Evolutionary conservation across 2,113 vertebrate genomes (phyloP).

Genomic region (Columba janthina): DNA sequence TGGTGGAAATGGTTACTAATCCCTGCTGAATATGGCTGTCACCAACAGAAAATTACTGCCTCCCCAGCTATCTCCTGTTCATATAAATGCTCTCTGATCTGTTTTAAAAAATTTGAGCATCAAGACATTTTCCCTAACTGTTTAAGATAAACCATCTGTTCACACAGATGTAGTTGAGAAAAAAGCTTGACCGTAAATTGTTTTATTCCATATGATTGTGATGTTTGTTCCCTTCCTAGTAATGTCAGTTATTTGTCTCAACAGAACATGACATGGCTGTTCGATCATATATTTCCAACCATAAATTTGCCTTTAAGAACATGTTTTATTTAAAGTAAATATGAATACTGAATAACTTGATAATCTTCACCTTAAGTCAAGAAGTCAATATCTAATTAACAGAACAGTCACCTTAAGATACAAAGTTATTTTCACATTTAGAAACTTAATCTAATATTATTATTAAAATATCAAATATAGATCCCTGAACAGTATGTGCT

Average conservation of each 20-base stretch:
- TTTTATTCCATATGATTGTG: not conserved
- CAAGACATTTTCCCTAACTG: not conserved
- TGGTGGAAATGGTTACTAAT: not conserved
- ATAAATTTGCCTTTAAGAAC: not conserved
- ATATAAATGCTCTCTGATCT: not conserved
- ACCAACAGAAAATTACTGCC: not conserved
- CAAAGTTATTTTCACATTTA: not conserved
- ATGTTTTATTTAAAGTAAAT: not conserved
- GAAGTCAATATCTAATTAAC: not conserved
- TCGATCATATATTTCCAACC: not conserved
- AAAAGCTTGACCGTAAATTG: not conserved
- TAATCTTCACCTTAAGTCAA: not conserved
- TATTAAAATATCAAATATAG: not conserved
- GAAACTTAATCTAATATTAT: not conserved
- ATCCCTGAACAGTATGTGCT: not conserved
- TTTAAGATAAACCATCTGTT: not conserved
- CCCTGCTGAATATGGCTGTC: not conserved
- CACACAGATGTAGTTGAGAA: not conserved
- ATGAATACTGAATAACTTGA: not conserved
- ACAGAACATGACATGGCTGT: not conserved
- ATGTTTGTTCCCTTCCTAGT: not conserved
- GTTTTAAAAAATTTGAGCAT: not conserved
- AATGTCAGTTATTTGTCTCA: not conserved
- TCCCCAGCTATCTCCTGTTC: not conserved
- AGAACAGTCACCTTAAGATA: not conserved